A percentile compares a stretch with the other conserved stretches of the same genome.
Conservation (phyloP, 2,888 invertebrate genomes). For the Cyaniris semiargus region DNA sequence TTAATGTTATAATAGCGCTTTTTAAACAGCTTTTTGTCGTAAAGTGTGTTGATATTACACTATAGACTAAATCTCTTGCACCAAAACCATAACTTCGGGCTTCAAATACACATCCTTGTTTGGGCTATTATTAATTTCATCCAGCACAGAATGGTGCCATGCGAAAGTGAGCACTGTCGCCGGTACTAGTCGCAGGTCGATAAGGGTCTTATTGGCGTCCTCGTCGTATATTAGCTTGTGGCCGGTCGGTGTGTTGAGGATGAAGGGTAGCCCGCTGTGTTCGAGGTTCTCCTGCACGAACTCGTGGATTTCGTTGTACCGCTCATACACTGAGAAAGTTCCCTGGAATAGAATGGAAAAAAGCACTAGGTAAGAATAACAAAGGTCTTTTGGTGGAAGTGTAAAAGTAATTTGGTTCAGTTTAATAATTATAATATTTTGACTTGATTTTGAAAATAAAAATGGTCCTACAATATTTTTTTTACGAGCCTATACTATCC, state of each 20-base stretch:
- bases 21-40: too few species aligned
- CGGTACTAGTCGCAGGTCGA: conserved; percentile 90
- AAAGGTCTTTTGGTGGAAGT: too few species aligned
- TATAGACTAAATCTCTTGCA: conserved; percentile 75
- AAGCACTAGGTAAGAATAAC: neutral
- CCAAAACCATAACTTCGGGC: conserved; percentile 87
- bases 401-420: too few species aligned
- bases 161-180: conserved; percentile 89
- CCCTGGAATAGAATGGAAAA: conserved; percentile 81
- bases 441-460: too few species aligned
- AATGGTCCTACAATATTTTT: too few species aligned
- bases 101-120: conserved; percentile 84
- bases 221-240: conserved; percentile 82
- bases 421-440: too few species aligned
- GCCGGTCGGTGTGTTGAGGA: conserved; percentile 84
- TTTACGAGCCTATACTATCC: too few species aligned
- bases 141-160: conserved; percentile 80
- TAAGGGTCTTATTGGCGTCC: conserved; percentile 86
- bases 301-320: conserved; percentile 85
- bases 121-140: conserved; percentile 74
- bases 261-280: conserved; percentile 84
- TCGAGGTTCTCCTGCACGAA: conserved; percentile 90
- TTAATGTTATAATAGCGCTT: too few species aligned
- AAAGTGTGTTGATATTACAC: too few species aligned
- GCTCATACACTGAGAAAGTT: conserved; percentile 93